Percentiles rank a stretch among this genome's conserved stretches.
Evolutionary conservation across 2,797 vertebrate genomes (phyloP).

Genomic region (Zenarchopterus dispar): DNA sequence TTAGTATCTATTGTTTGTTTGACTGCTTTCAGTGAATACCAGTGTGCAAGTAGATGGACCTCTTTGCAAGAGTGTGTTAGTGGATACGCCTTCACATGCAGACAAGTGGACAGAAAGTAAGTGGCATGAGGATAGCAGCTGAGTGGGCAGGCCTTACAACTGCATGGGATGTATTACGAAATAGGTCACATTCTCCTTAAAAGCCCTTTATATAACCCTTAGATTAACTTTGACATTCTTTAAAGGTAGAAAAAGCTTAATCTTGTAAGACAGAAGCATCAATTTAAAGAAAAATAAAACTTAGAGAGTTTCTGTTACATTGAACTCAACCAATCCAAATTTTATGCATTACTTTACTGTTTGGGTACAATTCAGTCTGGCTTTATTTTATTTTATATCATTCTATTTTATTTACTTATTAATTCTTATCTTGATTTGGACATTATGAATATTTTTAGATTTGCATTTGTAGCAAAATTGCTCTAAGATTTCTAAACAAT

Average conservation of each 20-base stretch:
- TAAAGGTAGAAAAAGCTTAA: not conserved
- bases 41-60: constrained; percentile 25
- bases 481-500: too few species aligned
- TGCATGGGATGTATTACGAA: constrained; percentile 1
- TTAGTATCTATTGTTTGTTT: constrained; percentile 12
- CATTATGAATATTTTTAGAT: too few species aligned
- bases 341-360: too few species aligned
- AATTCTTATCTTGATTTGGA: too few species aligned
- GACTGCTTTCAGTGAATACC: constrained; percentile 2
- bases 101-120: constrained; percentile 16
- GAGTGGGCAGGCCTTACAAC: not conserved
- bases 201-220: not conserved
- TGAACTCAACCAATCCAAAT: too few species aligned
- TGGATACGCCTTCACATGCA: constrained; percentile 15
- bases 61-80: constrained; percentile 8
- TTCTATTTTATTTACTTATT: too few species aligned
- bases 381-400: too few species aligned
- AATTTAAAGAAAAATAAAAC: too few species aligned
- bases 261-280: not conserved
- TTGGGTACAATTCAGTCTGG: too few species aligned
- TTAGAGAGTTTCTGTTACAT: too few species aligned
- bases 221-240: not conserved
- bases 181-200: not conserved
- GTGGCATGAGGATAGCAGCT: constrained; percentile 15
- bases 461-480: too few species aligned